Evolutionary conservation across 2,797 vertebrate species (phyloP).

Genomic region (Heterohyrax brucei): DNA sequence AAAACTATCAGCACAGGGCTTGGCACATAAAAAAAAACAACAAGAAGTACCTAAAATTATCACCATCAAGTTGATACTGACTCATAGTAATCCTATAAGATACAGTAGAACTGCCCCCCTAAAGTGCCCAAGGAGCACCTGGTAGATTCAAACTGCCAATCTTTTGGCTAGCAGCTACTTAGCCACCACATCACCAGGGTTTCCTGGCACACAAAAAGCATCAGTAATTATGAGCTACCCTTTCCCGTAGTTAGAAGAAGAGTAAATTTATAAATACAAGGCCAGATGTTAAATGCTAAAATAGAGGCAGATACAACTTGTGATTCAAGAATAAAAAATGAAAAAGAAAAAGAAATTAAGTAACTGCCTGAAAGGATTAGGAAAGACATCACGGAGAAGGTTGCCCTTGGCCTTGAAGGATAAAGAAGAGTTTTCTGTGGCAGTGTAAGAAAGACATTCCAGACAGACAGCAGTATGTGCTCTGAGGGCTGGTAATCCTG

Average conservation of each 20-base stretch:
- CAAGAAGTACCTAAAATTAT: too few species aligned
- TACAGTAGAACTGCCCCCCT: too few species aligned
- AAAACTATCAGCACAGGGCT: not conserved
- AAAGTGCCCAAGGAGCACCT: too few species aligned
- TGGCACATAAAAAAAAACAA: not conserved
- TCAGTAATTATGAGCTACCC: not conserved
- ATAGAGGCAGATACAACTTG: not conserved
- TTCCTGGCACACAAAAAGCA: not conserved
- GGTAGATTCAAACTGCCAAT: too few species aligned
- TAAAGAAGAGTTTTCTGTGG: not conserved
- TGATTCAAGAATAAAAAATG: not conserved
- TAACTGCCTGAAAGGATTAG: not conserved
- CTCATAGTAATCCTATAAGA: too few species aligned
- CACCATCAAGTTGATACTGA: too few species aligned
- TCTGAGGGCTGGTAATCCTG: too few species aligned
- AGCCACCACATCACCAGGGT: too few species aligned
- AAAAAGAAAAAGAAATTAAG: not conserved
- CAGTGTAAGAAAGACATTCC: not conserved
- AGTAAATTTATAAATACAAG: not conserved
- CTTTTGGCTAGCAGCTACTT: too few species aligned
- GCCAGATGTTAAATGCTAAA: not conserved
- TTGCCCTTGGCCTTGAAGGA: not conserved
- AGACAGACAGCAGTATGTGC: not conserved
- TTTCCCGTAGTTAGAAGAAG: not conserved
- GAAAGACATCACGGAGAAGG: not conserved